These are phyloP conservation scores for Tichodroma muraria DNA, from an alignment of 2,113 vertebrate species.

Conservation along the genomic window DNA sequence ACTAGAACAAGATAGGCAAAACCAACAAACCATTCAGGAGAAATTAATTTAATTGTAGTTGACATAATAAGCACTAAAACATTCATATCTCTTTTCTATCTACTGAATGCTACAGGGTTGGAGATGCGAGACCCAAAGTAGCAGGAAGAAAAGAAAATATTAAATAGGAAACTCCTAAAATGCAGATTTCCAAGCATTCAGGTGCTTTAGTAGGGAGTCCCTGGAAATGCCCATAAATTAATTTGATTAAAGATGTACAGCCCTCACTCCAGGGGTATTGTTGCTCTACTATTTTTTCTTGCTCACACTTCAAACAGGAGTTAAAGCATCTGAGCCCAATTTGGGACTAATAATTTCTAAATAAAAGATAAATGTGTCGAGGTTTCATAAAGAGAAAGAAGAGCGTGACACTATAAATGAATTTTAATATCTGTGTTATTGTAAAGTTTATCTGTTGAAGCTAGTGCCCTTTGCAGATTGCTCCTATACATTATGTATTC, in stretches of 20 bases:
- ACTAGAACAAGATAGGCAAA: not conserved
- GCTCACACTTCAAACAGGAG: not conserved
- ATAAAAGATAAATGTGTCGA: slow-evolving; percentile 1
- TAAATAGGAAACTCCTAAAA: not conserved
- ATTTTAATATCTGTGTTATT: not conserved
- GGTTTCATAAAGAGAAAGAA: not conserved
- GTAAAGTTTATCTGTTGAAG: not conserved
- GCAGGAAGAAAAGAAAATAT: not conserved
- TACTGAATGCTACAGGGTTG: not conserved
- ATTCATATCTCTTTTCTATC: not conserved
- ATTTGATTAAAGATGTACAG: slow-evolving; percentile 10
- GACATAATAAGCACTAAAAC: not conserved
- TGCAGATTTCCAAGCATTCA: not conserved
- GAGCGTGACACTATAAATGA: not conserved
- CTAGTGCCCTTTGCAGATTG: not conserved
- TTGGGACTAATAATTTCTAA: slow-evolving; percentile 29
- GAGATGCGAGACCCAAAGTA: not conserved
- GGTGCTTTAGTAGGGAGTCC: not conserved
- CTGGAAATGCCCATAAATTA: slow-evolving; percentile 1
- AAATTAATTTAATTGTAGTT: not conserved
- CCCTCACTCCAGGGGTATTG: not conserved
- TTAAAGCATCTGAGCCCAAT: not conserved
- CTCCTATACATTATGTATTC: not conserved
- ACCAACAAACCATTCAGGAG: not conserved
- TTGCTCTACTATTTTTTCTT: not conserved